Conservation (phyloP, 2,113 vertebrate genomes). For the Corythornis madagascariensis region DNA sequence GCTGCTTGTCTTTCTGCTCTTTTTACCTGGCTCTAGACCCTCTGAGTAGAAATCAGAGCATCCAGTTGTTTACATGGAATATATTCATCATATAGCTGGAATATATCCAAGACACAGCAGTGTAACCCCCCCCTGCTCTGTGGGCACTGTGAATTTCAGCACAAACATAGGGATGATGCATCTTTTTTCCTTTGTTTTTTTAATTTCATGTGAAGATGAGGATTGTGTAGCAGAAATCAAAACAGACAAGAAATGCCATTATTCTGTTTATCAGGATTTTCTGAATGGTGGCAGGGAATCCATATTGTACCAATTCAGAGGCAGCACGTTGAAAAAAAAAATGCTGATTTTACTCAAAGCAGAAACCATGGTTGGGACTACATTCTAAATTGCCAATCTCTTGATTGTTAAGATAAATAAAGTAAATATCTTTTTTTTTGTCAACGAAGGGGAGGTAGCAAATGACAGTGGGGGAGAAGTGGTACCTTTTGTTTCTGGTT, state of each 20-base stretch:
- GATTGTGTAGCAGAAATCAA: not conserved
- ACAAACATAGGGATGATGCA: not conserved
- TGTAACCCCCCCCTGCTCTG: not conserved
- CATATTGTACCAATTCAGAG: not conserved
- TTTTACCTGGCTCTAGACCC: not conserved
- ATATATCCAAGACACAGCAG: not conserved
- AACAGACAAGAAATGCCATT: not conserved
- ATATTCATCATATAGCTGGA: not conserved
- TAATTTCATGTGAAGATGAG: not conserved
- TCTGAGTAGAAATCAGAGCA: not conserved
- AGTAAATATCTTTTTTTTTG: not conserved
- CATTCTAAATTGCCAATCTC: not conserved
- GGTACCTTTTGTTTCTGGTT: not conserved
- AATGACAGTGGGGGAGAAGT: rapidly evolving
- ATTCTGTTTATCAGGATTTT: not conserved
- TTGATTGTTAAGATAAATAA: not conserved
- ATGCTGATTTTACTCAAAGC: not conserved
- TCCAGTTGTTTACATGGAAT: not conserved
- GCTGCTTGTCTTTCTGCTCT: not conserved
- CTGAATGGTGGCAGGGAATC: not conserved
- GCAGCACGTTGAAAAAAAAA: not conserved
- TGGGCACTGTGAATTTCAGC: not conserved
- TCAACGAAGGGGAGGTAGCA: not conserved
- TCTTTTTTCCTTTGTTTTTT: not conserved
- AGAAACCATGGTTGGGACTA: not conserved